Evolutionary conservation across 2,113 vertebrate species (phyloP).

Genomic region (Epinephelus cyanopodus): DNA sequence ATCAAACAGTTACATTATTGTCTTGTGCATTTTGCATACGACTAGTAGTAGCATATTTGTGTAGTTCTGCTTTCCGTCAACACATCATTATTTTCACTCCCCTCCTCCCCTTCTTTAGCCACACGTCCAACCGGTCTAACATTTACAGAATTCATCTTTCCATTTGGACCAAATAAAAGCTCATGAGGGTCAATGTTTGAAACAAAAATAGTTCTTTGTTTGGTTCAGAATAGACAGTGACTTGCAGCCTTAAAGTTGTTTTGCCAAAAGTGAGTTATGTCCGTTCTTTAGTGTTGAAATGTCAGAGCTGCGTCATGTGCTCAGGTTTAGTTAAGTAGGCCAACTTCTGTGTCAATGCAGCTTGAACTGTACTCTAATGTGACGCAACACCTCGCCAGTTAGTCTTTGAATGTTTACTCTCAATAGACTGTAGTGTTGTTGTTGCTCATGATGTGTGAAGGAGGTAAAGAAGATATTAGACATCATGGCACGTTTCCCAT

Average conservation of each 20-base stretch:
- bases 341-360: slow-evolving; percentile 58
- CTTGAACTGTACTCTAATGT: slow-evolving; percentile 49
- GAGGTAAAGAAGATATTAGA: slow-evolving; percentile 1
- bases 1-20: neutral
- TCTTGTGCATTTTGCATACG: neutral
- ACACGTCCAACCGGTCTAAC: slow-evolving; percentile 20
- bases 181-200: slow-evolving; percentile 20
- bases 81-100: slow-evolving; percentile 40
- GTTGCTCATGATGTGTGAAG: slow-evolving; percentile 26
- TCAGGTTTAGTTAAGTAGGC: slow-evolving; percentile 54
- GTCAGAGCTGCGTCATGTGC: slow-evolving; percentile 54
- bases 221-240: neutral
- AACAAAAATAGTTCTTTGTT: slow-evolving; percentile 25
- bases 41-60: slow-evolving; percentile 5
- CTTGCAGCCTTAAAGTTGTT: neutral
- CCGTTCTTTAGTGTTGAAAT: slow-evolving; percentile 41
- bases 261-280: neutral
- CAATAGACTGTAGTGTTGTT: slow-evolving; percentile 17
- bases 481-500: neutral
- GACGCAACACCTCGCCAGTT: slow-evolving; percentile 47
- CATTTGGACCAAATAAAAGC: slow-evolving; percentile 35
- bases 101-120: slow-evolving; percentile 12
- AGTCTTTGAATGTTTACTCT: slow-evolving; percentile 56
- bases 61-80: slow-evolving; percentile 28
- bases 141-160: slow-evolving; percentile 26